These are phyloP conservation scores for Brienomyrus longianalis DNA, from an alignment of 2,113 vertebrate species.

Conservation along the genomic window DNA sequence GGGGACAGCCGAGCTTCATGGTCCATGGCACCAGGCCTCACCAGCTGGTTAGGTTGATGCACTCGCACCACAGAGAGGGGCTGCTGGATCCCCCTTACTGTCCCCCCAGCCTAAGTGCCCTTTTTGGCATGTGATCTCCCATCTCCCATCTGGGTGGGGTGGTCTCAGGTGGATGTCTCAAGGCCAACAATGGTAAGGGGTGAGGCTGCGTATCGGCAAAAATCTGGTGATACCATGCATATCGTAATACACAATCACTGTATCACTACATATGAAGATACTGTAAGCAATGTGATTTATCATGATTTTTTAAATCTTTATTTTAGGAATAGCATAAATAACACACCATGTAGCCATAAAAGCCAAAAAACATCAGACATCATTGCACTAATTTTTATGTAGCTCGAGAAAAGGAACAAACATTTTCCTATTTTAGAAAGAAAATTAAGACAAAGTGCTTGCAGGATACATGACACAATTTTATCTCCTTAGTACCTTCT, in stretches of 20 bases:
- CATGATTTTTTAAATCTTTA: not conserved
- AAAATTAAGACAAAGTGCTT: not conserved
- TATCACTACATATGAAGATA: not conserved
- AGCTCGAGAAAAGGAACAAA: not conserved
- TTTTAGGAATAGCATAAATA: not conserved
- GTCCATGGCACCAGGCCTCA: not conserved
- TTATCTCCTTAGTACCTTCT: not conserved
- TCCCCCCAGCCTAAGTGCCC: not conserved
- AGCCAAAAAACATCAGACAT: not conserved
- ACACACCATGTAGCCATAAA: not conserved
- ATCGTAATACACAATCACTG: not conserved
- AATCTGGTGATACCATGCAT: not conserved
- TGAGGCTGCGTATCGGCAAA: not conserved
- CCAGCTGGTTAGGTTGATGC: not conserved
- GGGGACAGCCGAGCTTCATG: not conserved
- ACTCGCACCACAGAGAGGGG: not conserved
- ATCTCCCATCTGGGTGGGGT: not conserved
- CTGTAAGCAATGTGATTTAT: not conserved
- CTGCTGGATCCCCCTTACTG: not conserved
- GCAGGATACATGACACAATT: not conserved
- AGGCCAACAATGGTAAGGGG: not conserved
- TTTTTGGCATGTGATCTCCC: not conserved
- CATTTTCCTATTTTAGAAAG: not conserved
- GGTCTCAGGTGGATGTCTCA: not conserved
- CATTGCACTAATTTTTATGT: too few species aligned